A percentile compares a stretch with the other conserved stretches of the same genome.
Conservation (phyloP, 2,113 vertebrate species). For the Phylloscopus trochiloides region DNA sequence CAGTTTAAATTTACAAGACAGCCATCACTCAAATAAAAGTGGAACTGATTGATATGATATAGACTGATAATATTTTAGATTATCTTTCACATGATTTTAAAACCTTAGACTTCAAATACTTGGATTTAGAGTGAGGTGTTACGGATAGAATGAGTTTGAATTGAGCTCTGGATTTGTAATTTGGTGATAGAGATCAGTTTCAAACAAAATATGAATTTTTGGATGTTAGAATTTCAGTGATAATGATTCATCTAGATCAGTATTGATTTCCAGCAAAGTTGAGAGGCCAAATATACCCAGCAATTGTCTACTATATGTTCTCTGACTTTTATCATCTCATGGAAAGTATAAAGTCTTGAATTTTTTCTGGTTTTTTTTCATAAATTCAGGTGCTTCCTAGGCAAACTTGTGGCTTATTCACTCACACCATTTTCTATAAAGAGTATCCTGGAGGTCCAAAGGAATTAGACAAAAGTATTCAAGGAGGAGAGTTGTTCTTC, state of each 20-base stretch:
- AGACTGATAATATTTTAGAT: not conserved
- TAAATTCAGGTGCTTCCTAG: conserved; percentile 89
- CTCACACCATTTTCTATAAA: conserved; percentile 97
- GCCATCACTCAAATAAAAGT: not conserved
- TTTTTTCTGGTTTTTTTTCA: not conserved
- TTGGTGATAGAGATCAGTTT: not conserved
- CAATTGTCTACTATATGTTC: not conserved
- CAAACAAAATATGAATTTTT: not conserved
- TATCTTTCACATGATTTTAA: not conserved
- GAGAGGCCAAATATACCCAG: not conserved
- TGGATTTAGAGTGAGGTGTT: not conserved
- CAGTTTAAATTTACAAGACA: not conserved
- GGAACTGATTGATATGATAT: not conserved
- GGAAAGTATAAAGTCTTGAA: not conserved
- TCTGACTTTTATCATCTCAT: not conserved
- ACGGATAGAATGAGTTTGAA: not conserved
- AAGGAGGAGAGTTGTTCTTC: conserved; percentile 93
- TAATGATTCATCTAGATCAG: not conserved
- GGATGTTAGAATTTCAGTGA: not conserved
- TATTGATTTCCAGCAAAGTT: not conserved
- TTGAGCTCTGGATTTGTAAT: not conserved
- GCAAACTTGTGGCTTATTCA: conserved; percentile 96
- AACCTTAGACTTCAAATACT: not conserved
- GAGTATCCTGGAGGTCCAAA: conserved; percentile 95
- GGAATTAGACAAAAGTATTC: conserved; percentile 95